Percentiles rank a stretch among this genome's conserved stretches.
phyloP scores from a whole-genome alignment of 2,797 vertebrate species.

The Urocyon cinereoargenteus region DNA sequence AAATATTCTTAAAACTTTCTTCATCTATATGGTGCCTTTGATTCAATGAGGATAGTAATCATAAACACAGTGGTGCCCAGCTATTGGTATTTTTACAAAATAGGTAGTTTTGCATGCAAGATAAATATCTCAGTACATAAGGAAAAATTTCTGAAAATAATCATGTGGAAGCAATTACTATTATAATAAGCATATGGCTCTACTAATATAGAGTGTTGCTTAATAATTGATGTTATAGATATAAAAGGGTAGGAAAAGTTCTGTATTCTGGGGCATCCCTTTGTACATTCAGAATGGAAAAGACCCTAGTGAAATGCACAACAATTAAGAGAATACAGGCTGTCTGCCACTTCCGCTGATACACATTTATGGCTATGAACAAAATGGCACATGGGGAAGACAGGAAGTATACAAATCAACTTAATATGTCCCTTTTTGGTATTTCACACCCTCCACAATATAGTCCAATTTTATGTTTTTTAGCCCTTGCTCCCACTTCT shows the following conservation, averaged over 20 bases:
- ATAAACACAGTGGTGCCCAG: slow-evolving; percentile 82
- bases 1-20: slow-evolving; percentile 82
- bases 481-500: slow-evolving; percentile 73
- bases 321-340: slow-evolving; percentile 75
- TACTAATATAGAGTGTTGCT: slow-evolving; percentile 78
- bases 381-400: slow-evolving; percentile 66
- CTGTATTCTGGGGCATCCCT: slow-evolving; percentile 56
- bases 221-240: slow-evolving; percentile 82
- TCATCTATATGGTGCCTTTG: slow-evolving; percentile 74
- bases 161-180: slow-evolving; percentile 79
- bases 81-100: slow-evolving; percentile 76
- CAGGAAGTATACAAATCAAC: slow-evolving; percentile 77
- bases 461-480: slow-evolving; percentile 77
- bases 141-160: slow-evolving; percentile 77
- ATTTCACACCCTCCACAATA: slow-evolving; percentile 72
- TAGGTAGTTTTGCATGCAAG: slow-evolving; percentile 75
- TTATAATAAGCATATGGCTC: slow-evolving; percentile 77
- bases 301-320: slow-evolving; percentile 69
- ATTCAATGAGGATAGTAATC: slow-evolving; percentile 80
- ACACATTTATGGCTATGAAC: slow-evolving; percentile 70
- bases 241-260: slow-evolving; percentile 57
- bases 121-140: slow-evolving; percentile 78
- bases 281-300: slow-evolving; percentile 70
- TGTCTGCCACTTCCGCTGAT: slow-evolving; percentile 72
- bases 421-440: slow-evolving; percentile 76